phyloP scores from a whole-genome alignment of 2,888 invertebrate species.

The Oegoconia quadripuncta region DNA sequence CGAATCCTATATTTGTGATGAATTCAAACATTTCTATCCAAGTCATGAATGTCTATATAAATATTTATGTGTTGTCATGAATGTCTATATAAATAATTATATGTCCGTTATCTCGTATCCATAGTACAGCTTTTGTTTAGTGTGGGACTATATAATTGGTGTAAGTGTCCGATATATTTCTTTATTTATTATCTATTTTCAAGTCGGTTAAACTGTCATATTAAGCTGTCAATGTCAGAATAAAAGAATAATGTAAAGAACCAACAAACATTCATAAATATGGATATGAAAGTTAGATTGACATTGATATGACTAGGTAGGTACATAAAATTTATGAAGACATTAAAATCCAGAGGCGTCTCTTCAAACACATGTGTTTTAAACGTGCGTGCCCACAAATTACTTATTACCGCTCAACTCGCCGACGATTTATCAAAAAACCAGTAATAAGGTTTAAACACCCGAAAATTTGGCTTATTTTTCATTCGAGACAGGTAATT shows the following conservation, averaged over 20 bases:
- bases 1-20: no score
- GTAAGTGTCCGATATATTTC: no score
- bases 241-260: neutral
- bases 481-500: conserved; percentile 74
- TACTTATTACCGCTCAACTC: conserved; percentile 34
- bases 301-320: neutral
- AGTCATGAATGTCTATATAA: no score
- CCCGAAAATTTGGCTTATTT: conserved; percentile 42
- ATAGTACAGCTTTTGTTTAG: no score
- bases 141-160: no score
- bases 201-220: no score
- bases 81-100: no score
- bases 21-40: no score
- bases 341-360: neutral
- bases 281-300: neutral
- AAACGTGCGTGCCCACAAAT: conserved; percentile 20
- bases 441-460: conserved; percentile 42
- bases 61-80: no score
- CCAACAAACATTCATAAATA: neutral
- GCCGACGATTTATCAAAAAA: conserved; percentile 32
- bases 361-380: conserved; percentile 8
- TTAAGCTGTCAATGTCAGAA: no score
- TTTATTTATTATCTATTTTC: no score
- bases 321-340: neutral
- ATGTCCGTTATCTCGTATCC: no score